Percentiles rank a stretch among this genome's conserved stretches.
These are phyloP conservation scores for Colletes collaris DNA, from an alignment of 2,888 invertebrate species.

Conservation along the genomic window DNA sequence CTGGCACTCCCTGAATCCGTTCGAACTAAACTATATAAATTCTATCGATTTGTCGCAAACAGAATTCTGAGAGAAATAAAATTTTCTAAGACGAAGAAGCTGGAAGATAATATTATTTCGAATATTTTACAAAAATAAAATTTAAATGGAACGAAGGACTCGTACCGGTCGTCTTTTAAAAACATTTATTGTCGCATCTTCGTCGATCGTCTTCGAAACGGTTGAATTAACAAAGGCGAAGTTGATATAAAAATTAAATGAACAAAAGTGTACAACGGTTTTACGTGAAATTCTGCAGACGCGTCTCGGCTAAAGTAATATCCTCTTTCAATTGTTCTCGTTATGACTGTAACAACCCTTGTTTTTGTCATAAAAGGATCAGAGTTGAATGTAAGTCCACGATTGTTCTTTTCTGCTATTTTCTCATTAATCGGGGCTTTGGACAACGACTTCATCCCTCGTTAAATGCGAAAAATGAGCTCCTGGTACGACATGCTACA, in stretches of 20 bases:
- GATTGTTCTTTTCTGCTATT: conserved; percentile 21
- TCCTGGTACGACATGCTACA: conserved; percentile 5
- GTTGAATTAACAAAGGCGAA: too few species aligned
- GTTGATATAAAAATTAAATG: conserved; percentile 8
- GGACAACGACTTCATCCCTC: not conserved
- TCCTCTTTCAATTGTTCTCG: conserved; percentile 22
- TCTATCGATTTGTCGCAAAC: too few species aligned
- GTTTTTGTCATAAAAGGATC: not conserved
- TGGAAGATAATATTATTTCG: too few species aligned
- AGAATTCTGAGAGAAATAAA: too few species aligned
- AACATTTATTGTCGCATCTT: too few species aligned
- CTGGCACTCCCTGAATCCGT: too few species aligned
- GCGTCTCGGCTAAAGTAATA: conserved; percentile 11
- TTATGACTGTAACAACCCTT: conserved; percentile 26
- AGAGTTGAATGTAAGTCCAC: not conserved
- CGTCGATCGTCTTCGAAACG: too few species aligned
- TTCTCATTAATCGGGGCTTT: conserved; percentile 3
- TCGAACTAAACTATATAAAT: not conserved
- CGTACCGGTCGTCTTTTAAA: too few species aligned
- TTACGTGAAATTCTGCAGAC: not conserved
- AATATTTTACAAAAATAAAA: too few species aligned
- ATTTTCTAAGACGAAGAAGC: too few species aligned
- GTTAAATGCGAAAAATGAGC: not conserved
- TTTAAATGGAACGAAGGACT: too few species aligned
- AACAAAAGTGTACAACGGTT: not conserved